These are phyloP conservation scores for Heliocidaris erythrogramma DNA, from an alignment of 35 echinoderm and acorn worm genomes.

Conservation along the genomic window DNA sequence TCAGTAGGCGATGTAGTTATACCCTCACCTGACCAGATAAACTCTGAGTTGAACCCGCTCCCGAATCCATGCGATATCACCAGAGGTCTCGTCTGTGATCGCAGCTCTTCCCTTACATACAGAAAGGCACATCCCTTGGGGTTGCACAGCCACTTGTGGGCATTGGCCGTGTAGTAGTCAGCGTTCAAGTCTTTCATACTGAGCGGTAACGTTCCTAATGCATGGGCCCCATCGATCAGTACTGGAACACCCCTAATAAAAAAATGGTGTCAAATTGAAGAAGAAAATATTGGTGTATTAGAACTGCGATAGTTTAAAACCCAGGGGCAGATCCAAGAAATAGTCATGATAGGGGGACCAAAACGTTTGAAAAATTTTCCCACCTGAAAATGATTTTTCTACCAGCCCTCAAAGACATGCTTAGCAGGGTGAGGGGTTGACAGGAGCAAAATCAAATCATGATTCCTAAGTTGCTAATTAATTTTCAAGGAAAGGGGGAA, in stretches of 20 bases:
- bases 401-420: too few species aligned
- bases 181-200: slow-evolving; percentile 49
- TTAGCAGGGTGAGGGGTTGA: too few species aligned
- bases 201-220: slow-evolving; percentile 57
- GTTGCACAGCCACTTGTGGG: slow-evolving; percentile 76
- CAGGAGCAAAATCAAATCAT: too few species aligned
- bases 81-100: slow-evolving; percentile 27
- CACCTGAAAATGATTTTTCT: too few species aligned
- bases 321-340: too few species aligned
- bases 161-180: slow-evolving; percentile 75
- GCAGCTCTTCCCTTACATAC: slow-evolving; percentile 54
- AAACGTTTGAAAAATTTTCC: neutral
- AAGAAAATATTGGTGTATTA: neutral
- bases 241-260: slow-evolving; percentile 67
- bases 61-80: slow-evolving; percentile 81
- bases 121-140: slow-evolving; percentile 75
- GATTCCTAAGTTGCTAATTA: too few species aligned
- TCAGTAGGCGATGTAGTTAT: too few species aligned
- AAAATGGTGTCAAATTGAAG: neutral
- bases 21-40: slow-evolving; percentile 78
- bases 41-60: slow-evolving; percentile 74
- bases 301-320: neutral
- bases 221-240: slow-evolving; percentile 74
- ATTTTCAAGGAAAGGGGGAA: too few species aligned
- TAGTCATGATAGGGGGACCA: neutral